These are phyloP conservation scores for Ecliptopera silaceata DNA, from an alignment of 2,888 invertebrate genomes.

Conservation along the genomic window DNA sequence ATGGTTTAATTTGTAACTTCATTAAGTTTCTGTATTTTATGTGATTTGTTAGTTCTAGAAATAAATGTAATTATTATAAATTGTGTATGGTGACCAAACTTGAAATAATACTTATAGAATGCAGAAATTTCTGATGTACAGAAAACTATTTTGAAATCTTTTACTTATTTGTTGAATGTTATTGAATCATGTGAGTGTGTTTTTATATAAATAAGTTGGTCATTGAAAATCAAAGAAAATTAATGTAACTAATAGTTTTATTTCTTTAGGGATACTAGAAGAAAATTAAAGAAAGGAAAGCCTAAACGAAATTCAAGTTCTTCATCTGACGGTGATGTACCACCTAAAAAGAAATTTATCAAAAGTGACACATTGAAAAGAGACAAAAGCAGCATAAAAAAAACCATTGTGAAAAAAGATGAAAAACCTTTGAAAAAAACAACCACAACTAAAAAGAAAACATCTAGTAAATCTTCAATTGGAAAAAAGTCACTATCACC, in stretches of 20 bases:
- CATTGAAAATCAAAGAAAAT: no score
- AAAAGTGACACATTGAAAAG: slow-evolving; percentile 68
- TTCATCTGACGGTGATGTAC: slow-evolving; percentile 85
- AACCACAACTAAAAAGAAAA: slow-evolving; percentile 66
- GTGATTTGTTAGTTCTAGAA: no score
- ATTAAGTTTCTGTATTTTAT: no score
- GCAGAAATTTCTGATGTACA: no score
- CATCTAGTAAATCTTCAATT: slow-evolving; percentile 59
- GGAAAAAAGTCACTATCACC: slow-evolving; percentile 79
- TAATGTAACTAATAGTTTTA: slow-evolving; percentile 29
- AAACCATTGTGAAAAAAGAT: slow-evolving; percentile 69
- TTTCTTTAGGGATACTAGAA: slow-evolving; percentile 67
- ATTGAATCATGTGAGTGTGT: no score
- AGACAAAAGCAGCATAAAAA: slow-evolving; percentile 75
- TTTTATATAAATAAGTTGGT: no score
- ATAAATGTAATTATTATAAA: no score
- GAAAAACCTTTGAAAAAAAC: slow-evolving; percentile 68
- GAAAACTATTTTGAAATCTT: no score
- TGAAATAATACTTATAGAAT: no score
- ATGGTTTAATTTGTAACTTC: no score
- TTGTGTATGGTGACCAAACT: no score
- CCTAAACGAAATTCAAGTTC: slow-evolving; percentile 84
- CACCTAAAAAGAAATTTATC: slow-evolving; percentile 79
- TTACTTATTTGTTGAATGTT: no score
- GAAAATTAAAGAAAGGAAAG: slow-evolving; percentile 80